Conservation (phyloP, 2,888 invertebrate genomes). For the Drosophila putrida region DNA sequence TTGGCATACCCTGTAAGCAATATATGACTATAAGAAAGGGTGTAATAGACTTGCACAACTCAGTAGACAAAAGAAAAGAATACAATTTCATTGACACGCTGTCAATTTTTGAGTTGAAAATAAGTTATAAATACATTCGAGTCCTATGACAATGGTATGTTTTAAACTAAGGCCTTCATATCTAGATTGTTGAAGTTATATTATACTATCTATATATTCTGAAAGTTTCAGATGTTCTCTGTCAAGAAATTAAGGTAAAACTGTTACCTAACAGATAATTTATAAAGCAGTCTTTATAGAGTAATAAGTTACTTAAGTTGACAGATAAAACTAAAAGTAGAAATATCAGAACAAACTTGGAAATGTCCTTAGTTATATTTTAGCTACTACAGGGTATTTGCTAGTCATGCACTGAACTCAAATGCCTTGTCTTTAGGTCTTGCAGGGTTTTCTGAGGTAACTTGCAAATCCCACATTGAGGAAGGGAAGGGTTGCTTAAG, state of each 20-base stretch:
- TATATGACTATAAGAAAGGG: not conserved
- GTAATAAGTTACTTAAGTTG: not conserved
- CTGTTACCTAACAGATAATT: too few relatives aligned
- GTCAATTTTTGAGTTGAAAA: too few relatives aligned
- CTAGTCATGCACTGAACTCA: not conserved
- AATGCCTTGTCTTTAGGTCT: not conserved
- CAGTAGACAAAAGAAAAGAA: not conserved
- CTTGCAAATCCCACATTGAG: not conserved
- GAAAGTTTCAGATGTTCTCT: too few relatives aligned
- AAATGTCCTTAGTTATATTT: not conserved
- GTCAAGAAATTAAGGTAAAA: too few relatives aligned
- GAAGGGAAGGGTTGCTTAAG: too few relatives aligned
- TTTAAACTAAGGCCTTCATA: too few relatives aligned
- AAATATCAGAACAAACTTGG: not conserved
- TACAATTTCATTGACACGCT: too few relatives aligned
- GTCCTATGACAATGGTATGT: too few relatives aligned
- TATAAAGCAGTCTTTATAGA: too few relatives aligned
- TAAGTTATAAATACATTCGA: not conserved
- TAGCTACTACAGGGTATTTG: not conserved
- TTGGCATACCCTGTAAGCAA: conserved; percentile 7
- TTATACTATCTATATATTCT: not conserved
- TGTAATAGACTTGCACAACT: not conserved
- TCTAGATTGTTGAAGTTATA: not conserved
- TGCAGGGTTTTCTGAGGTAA: conserved; percentile 10
- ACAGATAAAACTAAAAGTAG: not conserved